Percentiles rank a stretch among this genome's conserved stretches.
Conservation (phyloP, 2,113 vertebrate species). For the Aptenodytes patagonicus region DNA sequence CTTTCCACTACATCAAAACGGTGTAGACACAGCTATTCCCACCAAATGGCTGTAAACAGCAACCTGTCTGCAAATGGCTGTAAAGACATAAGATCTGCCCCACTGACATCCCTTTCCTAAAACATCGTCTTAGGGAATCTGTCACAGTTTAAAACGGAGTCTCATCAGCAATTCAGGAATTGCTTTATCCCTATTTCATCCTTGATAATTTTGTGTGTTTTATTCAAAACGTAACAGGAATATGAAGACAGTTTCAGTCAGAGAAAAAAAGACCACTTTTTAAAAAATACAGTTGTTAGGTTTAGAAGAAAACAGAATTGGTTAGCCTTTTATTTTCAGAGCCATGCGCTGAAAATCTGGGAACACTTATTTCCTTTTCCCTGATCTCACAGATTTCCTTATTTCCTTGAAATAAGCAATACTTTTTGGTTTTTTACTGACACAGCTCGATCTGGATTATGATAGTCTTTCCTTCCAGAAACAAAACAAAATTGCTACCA, state of each 20-base stretch:
- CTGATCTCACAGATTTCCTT: conserved; percentile 3
- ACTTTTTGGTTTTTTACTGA: not conserved
- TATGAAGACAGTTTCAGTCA: rapidly evolving
- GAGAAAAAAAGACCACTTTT: not conserved
- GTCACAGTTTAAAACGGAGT: not conserved
- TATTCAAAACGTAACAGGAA: not conserved
- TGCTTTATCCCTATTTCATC: not conserved
- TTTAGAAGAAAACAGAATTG: not conserved
- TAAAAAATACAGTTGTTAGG: not conserved
- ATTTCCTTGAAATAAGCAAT: conserved; percentile 45
- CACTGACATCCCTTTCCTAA: not conserved
- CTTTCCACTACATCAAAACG: not conserved
- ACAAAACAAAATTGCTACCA: conserved; percentile 55
- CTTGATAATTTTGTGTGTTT: not conserved
- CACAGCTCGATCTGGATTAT: conserved; percentile 39
- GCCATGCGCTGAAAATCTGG: not conserved
- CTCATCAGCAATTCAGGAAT: not conserved
- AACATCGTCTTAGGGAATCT: not conserved
- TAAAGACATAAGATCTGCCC: not conserved
- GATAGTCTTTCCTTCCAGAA: conserved; percentile 32
- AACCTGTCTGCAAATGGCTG: not conserved
- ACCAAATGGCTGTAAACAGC: not conserved
- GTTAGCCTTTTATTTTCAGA: not conserved
- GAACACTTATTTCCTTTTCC: not conserved
- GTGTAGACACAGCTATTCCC: not conserved